Percentiles rank a stretch among this genome's conserved stretches.
These are phyloP conservation scores for Heliopora coerulea DNA, from an alignment of 92 coral and sea anemone genomes.

Conservation along the genomic window DNA sequence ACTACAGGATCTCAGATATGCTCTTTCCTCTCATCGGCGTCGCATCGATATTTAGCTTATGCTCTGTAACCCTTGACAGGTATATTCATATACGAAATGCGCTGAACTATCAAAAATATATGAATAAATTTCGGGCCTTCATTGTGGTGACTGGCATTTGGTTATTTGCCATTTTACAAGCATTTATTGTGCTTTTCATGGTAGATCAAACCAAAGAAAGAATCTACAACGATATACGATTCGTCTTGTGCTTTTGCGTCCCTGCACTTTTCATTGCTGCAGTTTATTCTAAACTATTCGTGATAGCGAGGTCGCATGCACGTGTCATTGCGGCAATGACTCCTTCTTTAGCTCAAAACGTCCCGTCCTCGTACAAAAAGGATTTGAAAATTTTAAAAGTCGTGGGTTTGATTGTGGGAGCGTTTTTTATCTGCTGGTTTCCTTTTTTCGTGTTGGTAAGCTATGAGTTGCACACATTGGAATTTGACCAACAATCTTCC, in stretches of 20 bases:
- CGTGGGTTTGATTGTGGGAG: slow-evolving; percentile 81
- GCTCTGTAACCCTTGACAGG: slow-evolving; percentile 91
- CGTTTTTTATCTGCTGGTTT: slow-evolving; percentile 83
- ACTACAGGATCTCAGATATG: slow-evolving; percentile 50
- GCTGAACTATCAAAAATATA: slow-evolving; percentile 63
- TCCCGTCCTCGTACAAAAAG: slow-evolving; percentile 47
- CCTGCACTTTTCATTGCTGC: slow-evolving; percentile 70
- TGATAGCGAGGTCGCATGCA: slow-evolving; percentile 82
- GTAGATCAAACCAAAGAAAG: not conserved
- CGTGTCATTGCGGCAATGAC: slow-evolving; percentile 61
- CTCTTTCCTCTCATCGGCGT: slow-evolving; percentile 78
- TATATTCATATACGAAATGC: slow-evolving; percentile 75
- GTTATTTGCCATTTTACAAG: slow-evolving; percentile 70
- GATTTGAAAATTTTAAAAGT: slow-evolving; percentile 75
- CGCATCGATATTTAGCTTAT: slow-evolving; percentile 82
- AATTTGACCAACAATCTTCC: not conserved
- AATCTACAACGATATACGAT: slow-evolving; percentile 69
- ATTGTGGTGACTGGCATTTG: slow-evolving; percentile 63
- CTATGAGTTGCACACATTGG: slow-evolving; percentile 53
- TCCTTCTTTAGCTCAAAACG: slow-evolving; percentile 31
- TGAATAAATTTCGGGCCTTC: slow-evolving; percentile 59
- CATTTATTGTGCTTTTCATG: slow-evolving; percentile 57
- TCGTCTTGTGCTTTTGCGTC: slow-evolving; percentile 63
- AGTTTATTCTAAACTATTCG: slow-evolving; percentile 64
- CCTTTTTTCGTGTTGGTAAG: slow-evolving; percentile 68